These are phyloP conservation scores for Muricea muricata DNA, from an alignment of 92 coral and sea anemone species.

Conservation along the genomic window DNA sequence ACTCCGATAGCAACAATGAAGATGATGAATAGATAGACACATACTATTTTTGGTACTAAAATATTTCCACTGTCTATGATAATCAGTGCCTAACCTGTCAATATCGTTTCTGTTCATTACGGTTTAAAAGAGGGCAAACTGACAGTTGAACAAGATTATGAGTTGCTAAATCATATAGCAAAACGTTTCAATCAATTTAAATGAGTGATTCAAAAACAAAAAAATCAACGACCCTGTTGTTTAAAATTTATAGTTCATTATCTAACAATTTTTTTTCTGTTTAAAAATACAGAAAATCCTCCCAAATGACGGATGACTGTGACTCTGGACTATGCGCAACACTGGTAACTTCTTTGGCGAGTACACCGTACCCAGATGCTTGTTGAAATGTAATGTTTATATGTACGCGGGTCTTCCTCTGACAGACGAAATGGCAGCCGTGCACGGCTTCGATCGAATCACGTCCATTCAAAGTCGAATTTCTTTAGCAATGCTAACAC, in stretches of 20 bases:
- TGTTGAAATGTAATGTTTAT: no score
- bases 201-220: background rate
- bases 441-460: no score
- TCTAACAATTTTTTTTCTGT: background rate
- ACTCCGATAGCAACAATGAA: constrained; percentile 38
- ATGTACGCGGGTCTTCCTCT: no score
- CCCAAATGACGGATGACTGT: background rate
- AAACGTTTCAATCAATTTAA: background rate
- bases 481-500: background rate
- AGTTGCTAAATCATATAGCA: background rate
- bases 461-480: background rate
- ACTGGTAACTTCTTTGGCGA: no score
- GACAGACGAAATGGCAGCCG: no score
- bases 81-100: no score
- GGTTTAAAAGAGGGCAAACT: no score
- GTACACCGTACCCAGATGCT: no score
- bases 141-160: no score
- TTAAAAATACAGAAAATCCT: background rate
- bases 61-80: background rate
- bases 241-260: background rate
- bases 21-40: constrained; percentile 32
- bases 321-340: background rate
- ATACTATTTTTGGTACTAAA: background rate
- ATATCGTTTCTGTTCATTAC: no score
- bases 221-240: background rate